Base-by-base conservation (phyloP, 1,140 invertebrate genomes). In the Drosophila tristis region DNA sequence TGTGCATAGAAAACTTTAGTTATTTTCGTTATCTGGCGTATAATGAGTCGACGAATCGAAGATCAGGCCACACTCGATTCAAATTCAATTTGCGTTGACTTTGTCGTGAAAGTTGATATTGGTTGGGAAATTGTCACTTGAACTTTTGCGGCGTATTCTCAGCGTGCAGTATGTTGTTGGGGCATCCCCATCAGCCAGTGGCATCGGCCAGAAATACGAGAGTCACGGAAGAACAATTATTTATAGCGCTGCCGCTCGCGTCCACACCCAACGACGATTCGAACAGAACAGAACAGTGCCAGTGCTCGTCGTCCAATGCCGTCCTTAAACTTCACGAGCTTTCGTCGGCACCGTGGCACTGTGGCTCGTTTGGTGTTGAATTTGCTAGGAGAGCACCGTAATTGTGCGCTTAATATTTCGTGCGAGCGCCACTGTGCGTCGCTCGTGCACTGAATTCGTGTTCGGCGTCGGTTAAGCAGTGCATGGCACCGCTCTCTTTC, bases 281-380 rank as follows among this genome's bases (percentile, higher is more conserved):
- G 26, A 42, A 70, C 59, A 65, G 74, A 87, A 74, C 70, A 78
- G 58, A 82, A 80, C 78, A 77, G 67, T 48, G 67, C 20, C 54
- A 48, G 60, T 61, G 66, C 58, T 39, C 53, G 79, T 31, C 45
- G 71, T 51, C 80, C 31, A 39, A 39, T 39, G 35, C 35, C 80
- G 76, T 85, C 80, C 80, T 85, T 84, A 85, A 77, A 77, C 80
- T 84, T 80, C 71, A 79, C 35, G 35, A 39, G 35, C 35, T 39
- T 39, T 39, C 0, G 26, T 29, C 23, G 23, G 23, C 23, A 4
- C 23, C 23, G 23, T 25, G 23, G 50, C 68, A 57, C 72, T 66
- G 51, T 62, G 57, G 63, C 51, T 66, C 60, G 60, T 43, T 20
- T 20, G 20, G 1, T 20, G 20, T 20, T 1, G 20, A 20, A 20